A percentile compares a stretch with the other conserved stretches of the same genome.
Conservation (phyloP, 2,113 vertebrate species). For the Pachycephala philippinensis region DNA sequence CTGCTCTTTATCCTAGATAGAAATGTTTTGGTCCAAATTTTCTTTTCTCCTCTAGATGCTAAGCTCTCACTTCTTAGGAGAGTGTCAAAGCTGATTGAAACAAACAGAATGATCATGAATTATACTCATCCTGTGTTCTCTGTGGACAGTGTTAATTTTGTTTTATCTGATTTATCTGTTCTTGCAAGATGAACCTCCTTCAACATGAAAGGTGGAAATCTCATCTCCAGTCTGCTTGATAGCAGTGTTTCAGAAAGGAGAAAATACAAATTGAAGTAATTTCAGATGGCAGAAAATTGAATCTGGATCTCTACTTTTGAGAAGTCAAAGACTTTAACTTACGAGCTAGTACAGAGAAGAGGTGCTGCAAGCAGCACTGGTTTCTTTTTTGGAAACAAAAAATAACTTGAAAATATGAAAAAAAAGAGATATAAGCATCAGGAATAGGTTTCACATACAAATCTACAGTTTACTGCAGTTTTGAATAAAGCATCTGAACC, state of each 20-base stretch:
- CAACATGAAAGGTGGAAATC: not conserved
- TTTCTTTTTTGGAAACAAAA: not conserved
- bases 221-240: not conserved
- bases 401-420: not conserved
- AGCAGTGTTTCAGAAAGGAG: not conserved
- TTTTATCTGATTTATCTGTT: not conserved
- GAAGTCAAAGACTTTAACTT: not conserved
- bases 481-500: not conserved
- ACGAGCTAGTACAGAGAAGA: fast-evolving
- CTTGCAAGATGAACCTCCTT: not conserved
- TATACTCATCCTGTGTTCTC: not conserved
- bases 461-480: not conserved
- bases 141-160: not conserved
- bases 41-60: not conserved
- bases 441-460: not conserved
- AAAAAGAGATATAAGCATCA: not conserved
- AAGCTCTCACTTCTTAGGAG: not conserved
- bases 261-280: not conserved
- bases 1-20: not conserved
- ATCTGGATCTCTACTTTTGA: not conserved
- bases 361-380: not conserved
- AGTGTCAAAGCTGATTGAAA: not conserved
- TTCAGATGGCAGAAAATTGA: not conserved
- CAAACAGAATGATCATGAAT: not conserved
- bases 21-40: not conserved